Percentiles rank a stretch among this genome's conserved stretches.
Conservation (phyloP, 2,888 invertebrate genomes). For the Agapostemon virescens region DNA sequence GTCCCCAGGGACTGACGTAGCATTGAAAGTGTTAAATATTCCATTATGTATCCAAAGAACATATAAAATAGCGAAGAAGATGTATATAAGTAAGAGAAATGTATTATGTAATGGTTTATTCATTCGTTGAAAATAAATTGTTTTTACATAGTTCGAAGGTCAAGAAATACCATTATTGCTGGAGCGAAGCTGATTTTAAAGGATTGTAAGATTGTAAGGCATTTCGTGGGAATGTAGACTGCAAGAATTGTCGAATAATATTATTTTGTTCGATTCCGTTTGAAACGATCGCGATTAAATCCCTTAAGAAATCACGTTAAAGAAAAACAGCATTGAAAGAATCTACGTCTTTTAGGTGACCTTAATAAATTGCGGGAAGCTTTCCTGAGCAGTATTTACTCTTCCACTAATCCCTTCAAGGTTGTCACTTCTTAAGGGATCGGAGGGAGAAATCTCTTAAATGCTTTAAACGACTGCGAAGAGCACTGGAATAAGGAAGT, state of each 20-base stretch:
- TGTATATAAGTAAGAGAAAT: not conserved
- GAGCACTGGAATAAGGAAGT: slow-evolving; percentile 62
- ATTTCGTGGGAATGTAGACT: not conserved
- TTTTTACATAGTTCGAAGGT: not conserved
- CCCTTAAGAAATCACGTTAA: slow-evolving; percentile 1
- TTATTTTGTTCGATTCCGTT: not conserved
- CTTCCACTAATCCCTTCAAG: slow-evolving; percentile 47
- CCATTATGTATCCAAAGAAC: too few species aligned
- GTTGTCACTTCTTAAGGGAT: slow-evolving; percentile 51
- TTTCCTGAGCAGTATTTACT: slow-evolving; percentile 40
- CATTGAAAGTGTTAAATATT: too few species aligned
- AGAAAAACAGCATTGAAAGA: slow-evolving; percentile 8
- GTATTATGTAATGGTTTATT: not conserved
- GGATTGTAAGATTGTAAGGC: not conserved
- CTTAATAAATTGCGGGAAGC: slow-evolving; percentile 43
- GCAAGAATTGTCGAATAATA: not conserved
- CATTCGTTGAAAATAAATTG: not conserved
- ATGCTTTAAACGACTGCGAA: slow-evolving; percentile 62
- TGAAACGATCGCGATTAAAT: slow-evolving; percentile 20
- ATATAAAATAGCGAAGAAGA: too few species aligned
- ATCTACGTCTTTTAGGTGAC: not conserved
- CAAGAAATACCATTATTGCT: not conserved
- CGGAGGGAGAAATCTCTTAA: slow-evolving; percentile 55
- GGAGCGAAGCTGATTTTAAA: not conserved
- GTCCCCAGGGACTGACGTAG: too few species aligned